phyloP scores from a whole-genome alignment of 2,888 invertebrate genomes.

The Amphiduros pacificus region DNA sequence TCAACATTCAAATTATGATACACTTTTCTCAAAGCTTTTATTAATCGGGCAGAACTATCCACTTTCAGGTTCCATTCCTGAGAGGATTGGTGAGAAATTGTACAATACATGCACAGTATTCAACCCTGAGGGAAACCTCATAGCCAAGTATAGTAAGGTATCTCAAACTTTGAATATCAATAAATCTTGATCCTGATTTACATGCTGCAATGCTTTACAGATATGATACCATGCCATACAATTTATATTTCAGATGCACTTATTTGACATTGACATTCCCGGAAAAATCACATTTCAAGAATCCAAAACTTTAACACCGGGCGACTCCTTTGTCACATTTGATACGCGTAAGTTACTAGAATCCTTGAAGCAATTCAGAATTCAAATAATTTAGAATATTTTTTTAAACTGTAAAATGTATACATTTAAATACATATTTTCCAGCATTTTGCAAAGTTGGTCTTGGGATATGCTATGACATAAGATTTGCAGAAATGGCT shows the following conservation, averaged over 20 bases:
- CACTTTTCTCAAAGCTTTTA: no score
- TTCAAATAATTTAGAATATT: background rate
- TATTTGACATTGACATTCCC: conserved; percentile 95
- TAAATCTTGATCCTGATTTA: no score
- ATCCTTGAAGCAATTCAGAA: background rate
- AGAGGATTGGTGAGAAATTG: conserved; percentile 68
- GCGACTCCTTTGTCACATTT: conserved; percentile 75
- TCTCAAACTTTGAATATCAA: no score
- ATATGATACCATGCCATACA: no score
- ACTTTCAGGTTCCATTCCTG: conserved; percentile 76
- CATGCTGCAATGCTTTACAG: no score
- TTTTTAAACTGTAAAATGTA: background rate
- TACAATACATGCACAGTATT: conserved; percentile 86
- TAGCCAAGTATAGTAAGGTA: conserved; percentile 85
- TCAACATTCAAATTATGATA: no score
- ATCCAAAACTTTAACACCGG: conserved; percentile 80
- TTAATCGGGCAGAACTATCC: no score
- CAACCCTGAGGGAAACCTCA: conserved; percentile 74
- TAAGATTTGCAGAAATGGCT: conserved; percentile 84
- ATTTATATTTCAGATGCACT: conserved; percentile 72
- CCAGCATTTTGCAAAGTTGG: conserved; percentile 74
- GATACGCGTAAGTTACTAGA: conserved; percentile 62
- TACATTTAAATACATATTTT: conserved; percentile 13
- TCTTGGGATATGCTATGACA: conserved; percentile 91
- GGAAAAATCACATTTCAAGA: conserved; percentile 91